These are phyloP conservation scores for Xylocampa areola DNA, from an alignment of 2,888 invertebrate genomes.

Conservation along the genomic window DNA sequence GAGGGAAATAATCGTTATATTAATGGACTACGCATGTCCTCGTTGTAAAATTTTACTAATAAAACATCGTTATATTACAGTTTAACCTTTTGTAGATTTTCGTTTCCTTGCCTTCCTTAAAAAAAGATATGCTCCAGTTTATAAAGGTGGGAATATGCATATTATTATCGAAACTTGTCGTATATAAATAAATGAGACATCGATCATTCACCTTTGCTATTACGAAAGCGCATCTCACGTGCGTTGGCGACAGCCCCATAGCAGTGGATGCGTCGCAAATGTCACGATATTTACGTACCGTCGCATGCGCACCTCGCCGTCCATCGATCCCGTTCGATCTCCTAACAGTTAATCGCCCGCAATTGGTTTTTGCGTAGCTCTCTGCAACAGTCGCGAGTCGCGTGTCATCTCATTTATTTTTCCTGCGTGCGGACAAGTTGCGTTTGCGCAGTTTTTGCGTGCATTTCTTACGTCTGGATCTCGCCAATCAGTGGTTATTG, in stretches of 20 bases:
- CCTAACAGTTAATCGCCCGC: constrained; percentile 70
- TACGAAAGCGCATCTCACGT: constrained; percentile 74
- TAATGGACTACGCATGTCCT: constrained; percentile 58
- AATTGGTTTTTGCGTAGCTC: constrained; percentile 64
- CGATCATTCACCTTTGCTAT: constrained; percentile 85
- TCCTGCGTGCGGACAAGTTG: constrained; percentile 55
- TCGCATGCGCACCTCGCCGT: constrained; percentile 72
- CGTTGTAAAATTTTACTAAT: constrained; percentile 46
- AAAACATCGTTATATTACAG: constrained; percentile 27
- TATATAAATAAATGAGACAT: constrained; percentile 68
- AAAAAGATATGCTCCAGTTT: constrained; percentile 20
- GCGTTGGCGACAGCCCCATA: constrained; percentile 56
- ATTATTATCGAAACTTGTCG: constrained; percentile 13
- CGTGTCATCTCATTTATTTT: constrained; percentile 61
- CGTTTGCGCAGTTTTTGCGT: constrained; percentile 59
- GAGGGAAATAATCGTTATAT: constrained; percentile 63
- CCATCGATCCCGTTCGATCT: constrained; percentile 76
- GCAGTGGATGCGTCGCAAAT: constrained; percentile 58
- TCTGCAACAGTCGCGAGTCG: constrained; percentile 61
- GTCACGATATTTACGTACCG: constrained; percentile 77
- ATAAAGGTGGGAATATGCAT: constrained; percentile 6
- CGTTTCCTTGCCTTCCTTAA: constrained; percentile 23
- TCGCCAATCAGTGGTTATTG: constrained; percentile 63
- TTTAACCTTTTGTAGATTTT: constrained; percentile 23
- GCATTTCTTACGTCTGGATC: constrained; percentile 56